phyloP scores from a whole-genome alignment of 2,888 invertebrate species.

The Druceiella hillmani region DNA sequence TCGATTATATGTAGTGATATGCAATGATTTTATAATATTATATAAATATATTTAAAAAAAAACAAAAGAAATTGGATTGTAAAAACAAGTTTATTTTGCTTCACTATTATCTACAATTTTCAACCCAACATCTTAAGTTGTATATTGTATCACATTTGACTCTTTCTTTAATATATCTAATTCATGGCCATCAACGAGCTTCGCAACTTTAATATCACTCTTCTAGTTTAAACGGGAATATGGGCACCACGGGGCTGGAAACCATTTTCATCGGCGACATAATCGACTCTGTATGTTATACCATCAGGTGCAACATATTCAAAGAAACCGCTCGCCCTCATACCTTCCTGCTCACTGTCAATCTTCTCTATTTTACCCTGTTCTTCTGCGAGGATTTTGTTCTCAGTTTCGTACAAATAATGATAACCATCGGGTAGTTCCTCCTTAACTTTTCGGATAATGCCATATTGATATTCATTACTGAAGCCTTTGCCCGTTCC shows the following conservation, averaged over 20 bases:
- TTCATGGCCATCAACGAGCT: too few relatives aligned
- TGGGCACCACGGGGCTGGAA: constrained; percentile 38
- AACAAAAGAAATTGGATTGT: too few relatives aligned
- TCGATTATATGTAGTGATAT: too few relatives aligned
- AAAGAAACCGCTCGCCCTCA: constrained; percentile 41
- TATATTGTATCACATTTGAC: too few relatives aligned
- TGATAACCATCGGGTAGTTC: constrained; percentile 39
- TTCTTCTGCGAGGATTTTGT: constrained; percentile 46
- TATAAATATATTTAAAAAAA: too few relatives aligned
- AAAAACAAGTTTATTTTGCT: too few relatives aligned
- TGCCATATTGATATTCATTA: constrained; percentile 39
- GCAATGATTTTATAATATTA: too few relatives aligned
- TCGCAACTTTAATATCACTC: too few relatives aligned
- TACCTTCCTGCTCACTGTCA: constrained; percentile 31
- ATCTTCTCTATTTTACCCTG: constrained; percentile 37
- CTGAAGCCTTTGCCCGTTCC: too few relatives aligned
- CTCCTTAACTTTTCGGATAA: constrained; percentile 41
- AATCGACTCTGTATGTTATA: constrained; percentile 44
- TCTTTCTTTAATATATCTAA: too few relatives aligned
- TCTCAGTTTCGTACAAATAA: constrained; percentile 45
- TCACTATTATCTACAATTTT: too few relatives aligned
- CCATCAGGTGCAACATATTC: constrained; percentile 44
- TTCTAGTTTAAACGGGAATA: constrained; percentile 32
- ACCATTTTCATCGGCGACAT: constrained; percentile 45
- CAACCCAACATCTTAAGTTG: too few relatives aligned